Base-by-base conservation (phyloP, 2,888 invertebrate species). In the Amitus sp. region DNA sequence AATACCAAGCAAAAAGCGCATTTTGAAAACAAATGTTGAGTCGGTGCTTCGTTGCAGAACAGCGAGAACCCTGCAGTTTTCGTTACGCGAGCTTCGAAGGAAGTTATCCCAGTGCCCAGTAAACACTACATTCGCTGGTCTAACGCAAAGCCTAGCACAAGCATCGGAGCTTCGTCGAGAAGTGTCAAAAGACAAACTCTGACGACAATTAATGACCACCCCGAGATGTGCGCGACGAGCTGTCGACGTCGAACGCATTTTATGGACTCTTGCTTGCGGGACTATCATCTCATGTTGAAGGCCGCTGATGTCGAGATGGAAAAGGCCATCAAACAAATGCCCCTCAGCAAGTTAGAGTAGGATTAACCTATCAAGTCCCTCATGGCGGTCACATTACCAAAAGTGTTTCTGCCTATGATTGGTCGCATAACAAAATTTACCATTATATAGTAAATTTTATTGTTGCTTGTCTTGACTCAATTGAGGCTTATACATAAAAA, bases 251-350 rank as follows among this genome's bases (percentile, higher is more conserved):
- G 88, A 13, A 90, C 89, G 0, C 79, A 80, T 6, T 90, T 90
- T 65, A 90, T 90, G 89, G 89, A 89, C 58, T 88, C 87, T 55
- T 89, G 88, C 76, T 79, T 86, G 18, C 86, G 87, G 17, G 86
- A 88, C 73, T 90, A 89, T 73, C 86, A 88, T 68, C 86, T 89
- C 74, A 87, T 88, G 85, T 78, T 89, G 50, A 87, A 86, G 73
- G 85, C 86, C n/a, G 90, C 91, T 69, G 82, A 93, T 75, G 86
- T 88, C 6, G 90, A 91, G 75, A 93, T 95, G 91, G 88, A 89
- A 48, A 86, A 89, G 28, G 91, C 92, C 67, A 90, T 95, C 65
- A 90, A 93, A 68, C 88, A 90, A 68, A 92, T 95, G 90, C 90
- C 92, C n/a, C 87, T 92, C 63, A 91, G 92, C 58, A 92, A 92